Conservation (phyloP, 2,113 vertebrate species). For the Hippocampus comes region DNA sequence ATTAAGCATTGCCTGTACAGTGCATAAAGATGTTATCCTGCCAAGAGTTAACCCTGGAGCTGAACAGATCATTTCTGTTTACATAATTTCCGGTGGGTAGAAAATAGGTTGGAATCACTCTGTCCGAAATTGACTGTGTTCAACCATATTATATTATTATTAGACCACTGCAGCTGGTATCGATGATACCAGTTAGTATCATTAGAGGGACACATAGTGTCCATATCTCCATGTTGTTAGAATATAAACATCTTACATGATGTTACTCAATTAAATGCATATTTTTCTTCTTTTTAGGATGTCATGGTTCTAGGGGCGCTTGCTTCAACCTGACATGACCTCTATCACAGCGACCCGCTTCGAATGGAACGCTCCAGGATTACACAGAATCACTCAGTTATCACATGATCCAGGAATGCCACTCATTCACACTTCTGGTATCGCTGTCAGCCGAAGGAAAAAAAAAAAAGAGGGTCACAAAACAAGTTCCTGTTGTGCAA, state of each 20-base stretch:
- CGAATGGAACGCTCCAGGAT: slow-evolving; percentile 53
- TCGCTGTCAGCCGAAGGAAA: slow-evolving; percentile 52
- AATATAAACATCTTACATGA: neutral
- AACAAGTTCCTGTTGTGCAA: slow-evolving; percentile 54
- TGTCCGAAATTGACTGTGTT: no score
- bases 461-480: slow-evolving; percentile 29
- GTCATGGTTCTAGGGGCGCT: neutral
- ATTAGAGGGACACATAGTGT: neutral
- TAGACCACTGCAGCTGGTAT: no score
- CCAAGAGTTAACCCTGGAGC: no score
- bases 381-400: slow-evolving; percentile 41
- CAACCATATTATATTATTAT: no score
- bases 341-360: slow-evolving; percentile 33
- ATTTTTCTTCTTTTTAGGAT: neutral
- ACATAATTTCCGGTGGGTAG: no score
- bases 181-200: neutral
- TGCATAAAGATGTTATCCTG: no score
- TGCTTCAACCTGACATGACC: slow-evolving; percentile 32
- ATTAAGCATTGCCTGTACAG: no score
- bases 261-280: neutral
- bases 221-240: neutral
- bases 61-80: no score
- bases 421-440: slow-evolving; percentile 57
- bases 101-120: no score
- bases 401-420: slow-evolving; percentile 62